Percentiles rank a stretch among this genome's conserved stretches.
Evolutionary conservation across 2,888 invertebrate genomes (phyloP).

Genomic region (Aproaerema taeniolella): DNA sequence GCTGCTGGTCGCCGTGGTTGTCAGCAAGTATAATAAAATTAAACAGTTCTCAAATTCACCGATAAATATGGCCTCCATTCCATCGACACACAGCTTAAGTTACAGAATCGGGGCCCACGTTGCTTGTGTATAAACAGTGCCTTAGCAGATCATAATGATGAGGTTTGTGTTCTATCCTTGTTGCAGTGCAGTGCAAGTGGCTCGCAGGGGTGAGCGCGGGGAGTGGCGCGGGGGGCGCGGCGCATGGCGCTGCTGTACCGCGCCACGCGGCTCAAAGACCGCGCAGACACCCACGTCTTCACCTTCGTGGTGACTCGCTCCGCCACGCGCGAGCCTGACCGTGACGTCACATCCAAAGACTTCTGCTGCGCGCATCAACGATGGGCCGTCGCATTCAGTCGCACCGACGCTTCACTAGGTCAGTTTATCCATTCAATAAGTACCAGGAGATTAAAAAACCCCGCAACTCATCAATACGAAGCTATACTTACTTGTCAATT

Average conservation of each 20-base stretch:
- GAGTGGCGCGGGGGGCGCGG: constrained; percentile 67
- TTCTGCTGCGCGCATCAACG: constrained; percentile 88
- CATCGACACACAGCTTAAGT: no score
- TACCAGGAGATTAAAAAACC: no score
- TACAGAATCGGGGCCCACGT: no score
- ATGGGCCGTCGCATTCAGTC: constrained; percentile 88
- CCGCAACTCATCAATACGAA: no score
- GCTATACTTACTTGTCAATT: no score
- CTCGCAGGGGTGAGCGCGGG: constrained; percentile 28
- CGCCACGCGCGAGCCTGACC: constrained; percentile 85
- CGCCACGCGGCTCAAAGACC: constrained; percentile 88
- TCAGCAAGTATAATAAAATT: no score
- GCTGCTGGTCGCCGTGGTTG: no score
- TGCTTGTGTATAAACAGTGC: no score
- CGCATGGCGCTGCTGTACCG: constrained; percentile 88
- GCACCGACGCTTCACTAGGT: constrained; percentile 83
- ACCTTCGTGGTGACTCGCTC: constrained; percentile 89
- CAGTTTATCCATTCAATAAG: neutral
- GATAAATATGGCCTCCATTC: no score
- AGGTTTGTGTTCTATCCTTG: neutral
- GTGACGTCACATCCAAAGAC: constrained; percentile 89
- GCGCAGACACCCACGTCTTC: constrained; percentile 89
- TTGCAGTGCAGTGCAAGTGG: constrained; percentile 2
- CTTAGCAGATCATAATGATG: neutral
- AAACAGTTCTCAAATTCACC: no score